Base-by-base conservation (phyloP, 1,140 invertebrate species). In the Drosophila grimshawi region DNA sequence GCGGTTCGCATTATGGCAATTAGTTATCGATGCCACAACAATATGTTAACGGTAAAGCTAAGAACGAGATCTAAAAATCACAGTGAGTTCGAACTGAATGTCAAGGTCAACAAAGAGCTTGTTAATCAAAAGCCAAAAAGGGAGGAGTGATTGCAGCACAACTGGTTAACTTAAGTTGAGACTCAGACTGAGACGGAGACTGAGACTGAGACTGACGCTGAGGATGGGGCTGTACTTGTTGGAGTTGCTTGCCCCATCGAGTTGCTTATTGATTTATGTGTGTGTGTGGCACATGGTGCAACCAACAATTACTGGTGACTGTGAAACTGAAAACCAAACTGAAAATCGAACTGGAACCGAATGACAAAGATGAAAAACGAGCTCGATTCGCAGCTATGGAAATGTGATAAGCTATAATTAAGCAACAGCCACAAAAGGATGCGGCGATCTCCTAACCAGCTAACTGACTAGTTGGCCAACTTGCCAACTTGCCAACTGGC, bases 401-500 rank as follows among this genome's bases (percentile, higher is more conserved):
- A 90, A 90, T 90, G 75, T 86, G 88, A 90, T 90, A 90, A 90
- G 82, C 86, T 90, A 90, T 90, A 90, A 90, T 90, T 90, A 90
- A 90, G 82, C 78, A 69, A 5, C 35, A 37, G 35, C 39, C 10
- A 4, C 39, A 80, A 83, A 83, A 82, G 80, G 80, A 82, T 79
- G 57, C 73, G 19, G 19, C 19, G 19, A 19, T 19, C 39, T 37
- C 3, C 39, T n/a, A 43, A 10, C 39, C 39, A 41, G 39, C 33
- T 33, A 33, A 33, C 33, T 33, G 3, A 33, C 33, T 33, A 39
- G 19, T 19, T 19, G 19, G 19, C 19, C 19, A 19, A 19, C 19
- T 19, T 19, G 19, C 19, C 19, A 19, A 19, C 19, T 19, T 19
- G 19, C 19, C n/a, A 53, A 32, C 30, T 57, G 57, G 10, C 55